Evolutionary conservation across 2,113 vertebrate species (phyloP), one percentile per base, ranked within the genome.

Genomic region (Oxyura jamaicensis): DNA sequence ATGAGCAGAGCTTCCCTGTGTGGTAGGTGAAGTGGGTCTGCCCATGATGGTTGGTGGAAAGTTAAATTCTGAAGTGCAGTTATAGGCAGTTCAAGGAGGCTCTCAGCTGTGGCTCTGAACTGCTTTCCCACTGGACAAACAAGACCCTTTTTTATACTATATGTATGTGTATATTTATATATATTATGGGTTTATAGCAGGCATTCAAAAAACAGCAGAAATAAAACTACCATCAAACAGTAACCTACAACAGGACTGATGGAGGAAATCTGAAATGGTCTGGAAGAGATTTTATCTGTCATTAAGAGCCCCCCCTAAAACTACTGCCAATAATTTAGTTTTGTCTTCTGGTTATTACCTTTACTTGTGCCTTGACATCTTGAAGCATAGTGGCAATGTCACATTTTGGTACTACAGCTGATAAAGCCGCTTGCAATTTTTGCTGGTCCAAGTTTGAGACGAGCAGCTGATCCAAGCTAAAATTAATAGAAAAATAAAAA

Each of bases 401-500:
- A 19, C 97, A 97, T 83, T 97, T 98, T 18, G 97, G 95, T 44
- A 97, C 95, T 41, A 97, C 90, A 6, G 96, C 97, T 53, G 97
- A 98, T 80, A 99, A 97, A 83, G 98, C 88, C 13, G 97, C 96
- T 41, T 98, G 98, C 60, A 99, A 82, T 86, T 98, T 98, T 80
- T 98, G 97, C 96, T 98, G 99, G 88, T 98, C 97, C 75, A 89
- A 90, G 39, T 92, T 95, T 71, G 98, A 99, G 69, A 96, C 10
- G 0, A 97, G 95, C 78, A 99, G 97, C 52, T 98, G 98, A 90
- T 98, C 98, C 93, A 99, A 96, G 95, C 99, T 99, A 97, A 93
- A 97, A 94, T 11, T 55, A 67, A 84, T 2, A 73, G 3, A 39
- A 83, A 77, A 72, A 88, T 26, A 56, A 11, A 42, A 56, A 11